phyloP scores from a whole-genome alignment of 2,888 invertebrate genomes.

The Cataglyphis cursor region DNA sequence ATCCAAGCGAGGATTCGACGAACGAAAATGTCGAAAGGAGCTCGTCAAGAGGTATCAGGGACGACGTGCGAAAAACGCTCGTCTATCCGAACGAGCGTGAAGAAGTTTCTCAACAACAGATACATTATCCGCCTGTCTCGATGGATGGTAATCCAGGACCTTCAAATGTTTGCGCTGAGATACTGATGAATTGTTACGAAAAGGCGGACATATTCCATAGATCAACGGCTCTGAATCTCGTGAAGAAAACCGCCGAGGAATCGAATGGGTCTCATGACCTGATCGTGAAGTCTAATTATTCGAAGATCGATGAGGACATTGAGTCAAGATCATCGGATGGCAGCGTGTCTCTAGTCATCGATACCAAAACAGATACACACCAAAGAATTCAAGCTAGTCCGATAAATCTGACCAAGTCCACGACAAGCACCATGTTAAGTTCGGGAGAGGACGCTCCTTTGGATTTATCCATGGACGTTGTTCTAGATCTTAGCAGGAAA shows the following conservation, averaged over 20 bases:
- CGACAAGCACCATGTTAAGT: slow-evolving; percentile 50
- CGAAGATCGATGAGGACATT: slow-evolving; percentile 87
- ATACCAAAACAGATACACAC: slow-evolving; percentile 81
- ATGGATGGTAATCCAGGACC: slow-evolving; percentile 61
- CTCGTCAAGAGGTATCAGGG: slow-evolving; percentile 74
- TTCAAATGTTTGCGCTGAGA: slow-evolving; percentile 22
- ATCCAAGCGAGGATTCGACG: slow-evolving; percentile 94
- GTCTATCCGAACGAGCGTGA: slow-evolving; percentile 78
- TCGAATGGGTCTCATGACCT: slow-evolving; percentile 70
- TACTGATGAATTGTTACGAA: slow-evolving; percentile 65
- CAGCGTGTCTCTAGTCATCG: slow-evolving; percentile 84
- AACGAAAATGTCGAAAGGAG: slow-evolving; percentile 88
- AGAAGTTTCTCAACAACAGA: slow-evolving; percentile 64
- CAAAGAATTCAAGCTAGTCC: slow-evolving; percentile 84
- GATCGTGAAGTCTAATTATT: slow-evolving; percentile 71
- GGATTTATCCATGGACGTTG: slow-evolving; percentile 92
- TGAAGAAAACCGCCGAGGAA: slow-evolving; percentile 71
- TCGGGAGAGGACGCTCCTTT: slow-evolving; percentile 88
- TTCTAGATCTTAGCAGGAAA: slow-evolving; percentile 94
- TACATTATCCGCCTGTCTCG: slow-evolving; percentile 69
- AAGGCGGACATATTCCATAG: slow-evolving; percentile 69
- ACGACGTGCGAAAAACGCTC: slow-evolving; percentile 81
- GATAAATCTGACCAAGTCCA: slow-evolving; percentile 79
- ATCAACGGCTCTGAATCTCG: slow-evolving; percentile 72
- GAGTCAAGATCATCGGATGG: slow-evolving; percentile 82